Percentiles rank a stretch among this genome's conserved stretches.
These are phyloP conservation scores for Steinernema scapterisci DNA, from an alignment of 2,888 invertebrate species.

Conservation along the genomic window DNA sequence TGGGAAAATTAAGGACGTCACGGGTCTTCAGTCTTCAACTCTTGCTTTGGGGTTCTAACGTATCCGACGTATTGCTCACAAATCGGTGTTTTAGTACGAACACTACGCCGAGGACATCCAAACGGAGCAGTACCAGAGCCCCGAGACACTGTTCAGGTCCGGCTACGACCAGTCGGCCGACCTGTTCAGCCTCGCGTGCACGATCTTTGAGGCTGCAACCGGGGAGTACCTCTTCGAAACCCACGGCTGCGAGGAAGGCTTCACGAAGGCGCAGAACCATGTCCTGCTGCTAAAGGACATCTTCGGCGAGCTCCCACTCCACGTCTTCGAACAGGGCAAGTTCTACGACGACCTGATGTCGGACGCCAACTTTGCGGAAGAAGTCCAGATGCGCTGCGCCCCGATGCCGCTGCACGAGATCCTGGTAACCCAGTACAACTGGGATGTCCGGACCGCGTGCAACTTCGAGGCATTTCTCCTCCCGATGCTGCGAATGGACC, in stretches of 20 bases:
- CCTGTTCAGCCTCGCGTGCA: conserved; percentile 99
- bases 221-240: conserved; percentile 99
- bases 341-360: no score
- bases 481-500: not conserved
- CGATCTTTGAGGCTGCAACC: conserved; percentile 95
- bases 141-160: conserved; percentile 93
- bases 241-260: conserved; percentile 77
- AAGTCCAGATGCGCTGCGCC: not conserved
- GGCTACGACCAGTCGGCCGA: conserved; percentile 97
- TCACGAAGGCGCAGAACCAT: not conserved
- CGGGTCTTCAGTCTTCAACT: no score
- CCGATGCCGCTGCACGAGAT: not conserved
- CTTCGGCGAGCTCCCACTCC: not conserved
- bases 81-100: not conserved
- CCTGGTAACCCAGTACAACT: not conserved
- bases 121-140: conserved; percentile 91
- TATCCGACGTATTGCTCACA: no score
- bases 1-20: not conserved
- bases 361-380: no score
- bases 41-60: no score
- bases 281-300: not conserved
- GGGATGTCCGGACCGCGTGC: not conserved
- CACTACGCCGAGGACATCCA: conserved; percentile 90
- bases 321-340: no score
- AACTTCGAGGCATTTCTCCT: not conserved